Percentiles rank a stretch among this genome's conserved stretches.
Evolutionary conservation across 2,888 invertebrate genomes (phyloP).

Genomic region (Mylabris sibirica): DNA sequence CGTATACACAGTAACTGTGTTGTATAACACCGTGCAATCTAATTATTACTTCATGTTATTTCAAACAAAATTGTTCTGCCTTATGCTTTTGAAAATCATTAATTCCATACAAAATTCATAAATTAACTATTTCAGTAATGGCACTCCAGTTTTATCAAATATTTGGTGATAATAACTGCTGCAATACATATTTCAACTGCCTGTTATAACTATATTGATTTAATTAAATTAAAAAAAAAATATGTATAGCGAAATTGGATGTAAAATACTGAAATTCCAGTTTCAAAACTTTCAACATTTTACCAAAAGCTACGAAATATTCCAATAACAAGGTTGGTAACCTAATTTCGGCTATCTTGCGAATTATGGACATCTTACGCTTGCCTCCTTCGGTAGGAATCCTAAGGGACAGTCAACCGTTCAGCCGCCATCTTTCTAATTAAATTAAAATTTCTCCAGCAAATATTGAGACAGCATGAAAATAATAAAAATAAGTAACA

Average conservation of each 20-base stretch:
- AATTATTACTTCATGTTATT: neutral
- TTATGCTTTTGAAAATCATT: neutral
- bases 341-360: neutral
- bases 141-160: neutral
- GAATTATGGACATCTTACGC: neutral
- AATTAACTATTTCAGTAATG: neutral
- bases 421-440: neutral
- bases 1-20: neutral
- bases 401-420: neutral
- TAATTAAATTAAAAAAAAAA: neutral
- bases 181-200: neutral
- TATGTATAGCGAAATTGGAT: neutral
- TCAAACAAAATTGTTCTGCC: neutral
- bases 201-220: neutral
- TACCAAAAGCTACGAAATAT: neutral
- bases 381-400: neutral
- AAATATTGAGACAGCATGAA: neutral
- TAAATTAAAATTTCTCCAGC: neutral
- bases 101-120: neutral
- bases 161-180: neutral
- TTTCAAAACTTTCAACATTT: neutral
- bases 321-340: neutral
- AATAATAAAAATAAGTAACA: neutral
- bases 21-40: neutral
- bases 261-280: neutral